These are phyloP conservation scores for Pocota personata DNA, from an alignment of 2,888 invertebrate genomes.

Conservation along the genomic window DNA sequence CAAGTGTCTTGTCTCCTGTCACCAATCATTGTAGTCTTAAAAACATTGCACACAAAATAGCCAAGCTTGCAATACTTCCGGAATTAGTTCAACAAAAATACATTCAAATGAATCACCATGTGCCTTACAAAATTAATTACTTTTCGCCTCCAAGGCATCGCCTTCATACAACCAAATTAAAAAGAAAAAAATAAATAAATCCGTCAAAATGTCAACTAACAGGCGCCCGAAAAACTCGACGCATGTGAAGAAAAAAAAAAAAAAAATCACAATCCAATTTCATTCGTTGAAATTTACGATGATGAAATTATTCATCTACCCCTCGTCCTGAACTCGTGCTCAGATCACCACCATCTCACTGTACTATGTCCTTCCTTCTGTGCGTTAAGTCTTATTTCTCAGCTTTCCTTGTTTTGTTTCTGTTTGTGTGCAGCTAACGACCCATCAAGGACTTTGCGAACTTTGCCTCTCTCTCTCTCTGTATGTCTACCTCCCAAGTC, in stretches of 20 bases:
- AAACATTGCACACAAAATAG: too few relatives aligned
- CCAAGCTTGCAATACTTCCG: neutral
- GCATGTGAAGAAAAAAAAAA: neutral
- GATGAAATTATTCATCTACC: slow-evolving; percentile 51
- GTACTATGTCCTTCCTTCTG: slow-evolving; percentile 1
- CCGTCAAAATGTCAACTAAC: slow-evolving; percentile 54
- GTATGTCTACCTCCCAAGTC: slow-evolving; percentile 9
- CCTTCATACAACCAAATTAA: neutral
- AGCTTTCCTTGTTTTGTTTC: neutral
- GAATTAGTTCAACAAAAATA: neutral
- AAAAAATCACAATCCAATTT: slow-evolving; percentile 62
- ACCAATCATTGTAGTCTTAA: too few relatives aligned
- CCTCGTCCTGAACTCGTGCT: neutral
- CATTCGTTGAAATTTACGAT: slow-evolving; percentile 66
- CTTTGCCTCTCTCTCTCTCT: slow-evolving; percentile 27
- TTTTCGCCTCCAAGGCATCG: neutral
- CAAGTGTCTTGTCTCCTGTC: too few relatives aligned
- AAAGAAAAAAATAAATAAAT: slow-evolving; percentile 52
- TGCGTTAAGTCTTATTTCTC: slow-evolving; percentile 12
- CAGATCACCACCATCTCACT: neutral
- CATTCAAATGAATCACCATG: neutral
- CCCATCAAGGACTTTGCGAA: slow-evolving; percentile 67
- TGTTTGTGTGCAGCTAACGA: slow-evolving; percentile 50
- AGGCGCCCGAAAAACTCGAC: slow-evolving; percentile 45
- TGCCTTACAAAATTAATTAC: neutral